Conservation (phyloP, 2,113 vertebrate genomes). For the Leucoraja erinaceus region DNA sequence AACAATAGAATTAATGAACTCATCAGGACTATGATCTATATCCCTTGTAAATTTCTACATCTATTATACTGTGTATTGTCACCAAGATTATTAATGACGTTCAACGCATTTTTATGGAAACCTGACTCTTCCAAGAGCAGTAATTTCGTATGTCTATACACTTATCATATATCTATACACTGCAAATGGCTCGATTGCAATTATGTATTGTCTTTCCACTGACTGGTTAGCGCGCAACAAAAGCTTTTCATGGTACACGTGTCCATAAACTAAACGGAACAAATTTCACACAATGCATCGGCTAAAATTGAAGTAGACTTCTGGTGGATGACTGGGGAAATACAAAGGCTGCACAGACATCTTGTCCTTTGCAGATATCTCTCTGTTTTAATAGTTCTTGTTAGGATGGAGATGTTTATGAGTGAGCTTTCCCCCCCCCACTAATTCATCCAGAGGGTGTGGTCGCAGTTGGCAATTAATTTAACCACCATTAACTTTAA, state of each 20-base stretch:
- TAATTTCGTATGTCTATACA: background rate
- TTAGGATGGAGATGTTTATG: background rate
- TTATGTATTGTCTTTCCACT: no score
- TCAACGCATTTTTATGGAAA: background rate
- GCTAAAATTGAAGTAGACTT: background rate
- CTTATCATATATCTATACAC: no score
- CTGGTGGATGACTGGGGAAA: background rate
- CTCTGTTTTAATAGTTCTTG: background rate
- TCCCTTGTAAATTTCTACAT: no score
- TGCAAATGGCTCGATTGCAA: no score
- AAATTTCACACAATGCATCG: background rate
- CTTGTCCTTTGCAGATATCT: background rate
- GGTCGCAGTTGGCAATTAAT: no score
- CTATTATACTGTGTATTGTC: no score
- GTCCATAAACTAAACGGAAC: no score
- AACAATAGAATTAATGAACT: background rate
- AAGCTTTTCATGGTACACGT: no score
- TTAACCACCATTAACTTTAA: no score
- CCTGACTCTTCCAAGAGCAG: background rate
- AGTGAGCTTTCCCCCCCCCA: background rate
- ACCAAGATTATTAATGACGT: background rate
- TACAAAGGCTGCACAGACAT: background rate
- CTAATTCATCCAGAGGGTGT: no score
- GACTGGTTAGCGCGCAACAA: no score
- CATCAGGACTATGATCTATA: background rate